These are phyloP conservation scores for Cydia pomonella DNA, from an alignment of 1,140 invertebrate species.

Conservation along the genomic window DNA sequence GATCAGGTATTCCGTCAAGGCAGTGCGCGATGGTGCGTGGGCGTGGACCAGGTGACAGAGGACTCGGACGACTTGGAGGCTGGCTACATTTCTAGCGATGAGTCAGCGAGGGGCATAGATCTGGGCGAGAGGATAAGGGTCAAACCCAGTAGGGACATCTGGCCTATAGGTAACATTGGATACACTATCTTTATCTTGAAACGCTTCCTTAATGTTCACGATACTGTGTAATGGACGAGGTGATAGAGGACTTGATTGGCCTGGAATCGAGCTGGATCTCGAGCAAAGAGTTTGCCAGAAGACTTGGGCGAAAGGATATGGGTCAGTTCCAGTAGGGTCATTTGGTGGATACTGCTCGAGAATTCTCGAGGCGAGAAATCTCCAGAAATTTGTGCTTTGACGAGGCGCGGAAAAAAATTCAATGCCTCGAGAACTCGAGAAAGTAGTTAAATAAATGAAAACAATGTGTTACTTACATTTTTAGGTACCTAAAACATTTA, in stretches of 20 bases:
- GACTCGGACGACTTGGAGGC: slow-evolving; percentile 70
- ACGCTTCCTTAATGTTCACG: not conserved
- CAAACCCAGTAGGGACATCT: slow-evolving; percentile 79
- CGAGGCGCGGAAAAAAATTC: too few relatives aligned
- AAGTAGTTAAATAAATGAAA: too few relatives aligned
- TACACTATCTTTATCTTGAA: slow-evolving; percentile 8
- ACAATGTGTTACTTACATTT: too few relatives aligned
- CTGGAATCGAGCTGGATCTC: slow-evolving; percentile 77
- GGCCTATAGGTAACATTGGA: slow-evolving; percentile 70
- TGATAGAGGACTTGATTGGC: slow-evolving; percentile 67
- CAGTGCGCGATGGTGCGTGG: slow-evolving; percentile 67
- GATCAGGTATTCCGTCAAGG: slow-evolving; percentile 63
- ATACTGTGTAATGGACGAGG: slow-evolving; percentile 31
- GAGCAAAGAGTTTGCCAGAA: slow-evolving; percentile 78
- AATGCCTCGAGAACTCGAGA: too few relatives aligned
- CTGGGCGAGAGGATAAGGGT: slow-evolving; percentile 70
- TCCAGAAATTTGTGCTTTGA: too few relatives aligned
- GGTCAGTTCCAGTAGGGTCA: slow-evolving; percentile 75
- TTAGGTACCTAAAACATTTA: too few relatives aligned
- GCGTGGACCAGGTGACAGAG: slow-evolving; percentile 60
- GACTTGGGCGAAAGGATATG: slow-evolving; percentile 72
- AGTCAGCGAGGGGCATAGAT: slow-evolving; percentile 77
- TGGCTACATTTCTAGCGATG: slow-evolving; percentile 81
- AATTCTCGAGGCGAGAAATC: too few relatives aligned
- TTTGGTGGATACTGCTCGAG: slow-evolving; percentile 80